Percentiles rank a stretch among this genome's conserved stretches.
Conservation (phyloP, 2,797 vertebrate genomes). For the Cuniculus paca region DNA sequence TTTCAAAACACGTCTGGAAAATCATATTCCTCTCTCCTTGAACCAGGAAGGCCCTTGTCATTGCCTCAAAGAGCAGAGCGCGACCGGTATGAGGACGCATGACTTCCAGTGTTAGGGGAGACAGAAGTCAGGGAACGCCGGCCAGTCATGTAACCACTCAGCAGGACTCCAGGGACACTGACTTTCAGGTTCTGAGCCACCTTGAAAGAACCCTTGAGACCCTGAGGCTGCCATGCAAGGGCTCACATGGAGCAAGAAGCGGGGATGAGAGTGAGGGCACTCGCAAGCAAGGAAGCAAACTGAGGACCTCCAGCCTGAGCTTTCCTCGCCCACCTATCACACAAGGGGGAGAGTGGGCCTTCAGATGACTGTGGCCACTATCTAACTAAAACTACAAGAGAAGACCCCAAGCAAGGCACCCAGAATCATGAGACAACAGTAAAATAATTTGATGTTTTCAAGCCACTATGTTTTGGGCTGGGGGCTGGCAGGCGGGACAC, state of each 20-base stretch:
- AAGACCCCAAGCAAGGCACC: not conserved
- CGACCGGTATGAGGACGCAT: not conserved
- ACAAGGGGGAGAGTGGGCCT: not conserved
- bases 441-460: not conserved
- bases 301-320: not conserved
- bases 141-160: not conserved
- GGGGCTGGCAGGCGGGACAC: not conserved
- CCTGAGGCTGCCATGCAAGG: not conserved
- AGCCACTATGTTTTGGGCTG: not conserved
- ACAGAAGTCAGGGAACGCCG: not conserved
- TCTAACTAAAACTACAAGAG: not conserved
- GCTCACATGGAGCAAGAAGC: not conserved
- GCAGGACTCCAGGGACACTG: not conserved
- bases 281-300: not conserved
- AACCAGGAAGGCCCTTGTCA: not conserved
- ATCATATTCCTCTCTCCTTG: not conserved
- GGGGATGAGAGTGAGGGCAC: not conserved
- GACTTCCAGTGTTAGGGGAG: not conserved
- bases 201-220: not conserved
- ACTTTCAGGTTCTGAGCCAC: not conserved
- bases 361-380: not conserved
- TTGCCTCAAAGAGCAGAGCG: not conserved
- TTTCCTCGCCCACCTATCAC: not conserved
- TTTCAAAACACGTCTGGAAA: conserved; percentile 44
- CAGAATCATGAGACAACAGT: not conserved